These are phyloP conservation scores for Paratilapia polleni DNA, from an alignment of 2,113 vertebrate species.

Conservation along the genomic window DNA sequence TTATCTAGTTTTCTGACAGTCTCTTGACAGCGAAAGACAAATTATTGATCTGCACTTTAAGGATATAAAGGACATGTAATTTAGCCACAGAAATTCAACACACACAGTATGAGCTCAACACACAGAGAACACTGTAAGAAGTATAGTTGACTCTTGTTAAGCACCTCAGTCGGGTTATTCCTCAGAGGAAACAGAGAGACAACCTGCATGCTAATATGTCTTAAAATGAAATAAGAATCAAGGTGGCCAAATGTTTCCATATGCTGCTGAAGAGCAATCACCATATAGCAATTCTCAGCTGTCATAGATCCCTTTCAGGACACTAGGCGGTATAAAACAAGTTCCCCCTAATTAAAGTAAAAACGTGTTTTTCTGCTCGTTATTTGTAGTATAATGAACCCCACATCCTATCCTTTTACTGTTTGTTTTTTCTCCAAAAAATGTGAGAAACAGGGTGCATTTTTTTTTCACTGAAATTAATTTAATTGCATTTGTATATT, in stretches of 20 bases:
- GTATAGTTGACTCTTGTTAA: constrained; percentile 56
- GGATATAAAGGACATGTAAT: constrained; percentile 60
- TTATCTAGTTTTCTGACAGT: constrained; percentile 50
- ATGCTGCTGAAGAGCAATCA: constrained; percentile 22
- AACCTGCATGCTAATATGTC: constrained; percentile 30
- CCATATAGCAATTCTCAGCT: constrained; percentile 16
- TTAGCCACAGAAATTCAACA: constrained; percentile 33
- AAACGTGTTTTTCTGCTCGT: constrained; percentile 34
- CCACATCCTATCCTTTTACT: constrained; percentile 9
- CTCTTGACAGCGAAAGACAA: constrained; percentile 58
- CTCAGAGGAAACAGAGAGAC: constrained; percentile 9
- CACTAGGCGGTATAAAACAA: constrained; percentile 46
- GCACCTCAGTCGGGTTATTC: constrained; percentile 17
- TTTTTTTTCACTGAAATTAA: constrained; percentile 45
- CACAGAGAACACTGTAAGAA: constrained; percentile 6
- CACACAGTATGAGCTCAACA: neutral
- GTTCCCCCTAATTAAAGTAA: constrained; percentile 49
- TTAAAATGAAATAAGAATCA: constrained; percentile 53
- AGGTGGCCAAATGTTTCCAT: constrained; percentile 36
- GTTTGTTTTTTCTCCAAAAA: constrained; percentile 26
- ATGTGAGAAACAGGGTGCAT: constrained; percentile 8
- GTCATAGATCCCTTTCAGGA: constrained; percentile 21
- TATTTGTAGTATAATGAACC: constrained; percentile 58
- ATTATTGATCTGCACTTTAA: constrained; percentile 59
- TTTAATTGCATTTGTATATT: constrained; percentile 73